Evolutionary conservation across 1,140 invertebrate species (phyloP).

Genomic region (Coenobita brevimanus): DNA sequence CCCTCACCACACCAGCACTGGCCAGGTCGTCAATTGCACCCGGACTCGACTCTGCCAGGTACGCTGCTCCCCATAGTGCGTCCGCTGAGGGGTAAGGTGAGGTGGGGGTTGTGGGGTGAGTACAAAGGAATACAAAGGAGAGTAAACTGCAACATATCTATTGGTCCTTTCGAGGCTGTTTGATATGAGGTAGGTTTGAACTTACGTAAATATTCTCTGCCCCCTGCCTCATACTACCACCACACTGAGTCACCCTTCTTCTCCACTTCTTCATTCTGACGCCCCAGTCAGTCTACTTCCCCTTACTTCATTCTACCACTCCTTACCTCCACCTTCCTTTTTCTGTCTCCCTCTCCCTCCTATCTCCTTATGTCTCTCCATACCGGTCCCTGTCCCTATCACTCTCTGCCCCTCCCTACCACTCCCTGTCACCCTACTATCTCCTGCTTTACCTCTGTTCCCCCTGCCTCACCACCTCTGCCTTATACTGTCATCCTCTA

Average conservation of each 20-base stretch:
- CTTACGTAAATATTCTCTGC: no score
- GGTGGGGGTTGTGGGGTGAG: background rate
- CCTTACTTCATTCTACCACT: no score
- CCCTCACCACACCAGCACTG: constrained; percentile 81
- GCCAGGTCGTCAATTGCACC: constrained; percentile 92
- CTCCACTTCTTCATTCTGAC: no score
- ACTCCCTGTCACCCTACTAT: background rate
- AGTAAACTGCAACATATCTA: no score
- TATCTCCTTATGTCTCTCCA: no score
- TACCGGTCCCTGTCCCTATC: no score
- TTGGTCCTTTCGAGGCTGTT: no score
- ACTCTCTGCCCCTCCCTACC: background rate
- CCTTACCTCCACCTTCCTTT: no score
- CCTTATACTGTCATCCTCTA: background rate
- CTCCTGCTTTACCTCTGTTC: background rate
- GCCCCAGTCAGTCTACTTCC: no score
- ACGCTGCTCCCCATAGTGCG: constrained; percentile 96
- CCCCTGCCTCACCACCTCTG: background rate
- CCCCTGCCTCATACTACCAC: background rate
- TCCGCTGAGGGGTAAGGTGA: constrained; percentile 75
- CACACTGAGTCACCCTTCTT: no score
- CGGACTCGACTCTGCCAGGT: constrained; percentile 94
- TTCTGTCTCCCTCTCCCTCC: no score
- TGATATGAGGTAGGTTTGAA: background rate
- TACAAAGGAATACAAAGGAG: no score